Evolutionary conservation across 2,113 vertebrate species (phyloP), one percentile per base, ranked within the genome.

Genomic region (Otus sunia): DNA sequence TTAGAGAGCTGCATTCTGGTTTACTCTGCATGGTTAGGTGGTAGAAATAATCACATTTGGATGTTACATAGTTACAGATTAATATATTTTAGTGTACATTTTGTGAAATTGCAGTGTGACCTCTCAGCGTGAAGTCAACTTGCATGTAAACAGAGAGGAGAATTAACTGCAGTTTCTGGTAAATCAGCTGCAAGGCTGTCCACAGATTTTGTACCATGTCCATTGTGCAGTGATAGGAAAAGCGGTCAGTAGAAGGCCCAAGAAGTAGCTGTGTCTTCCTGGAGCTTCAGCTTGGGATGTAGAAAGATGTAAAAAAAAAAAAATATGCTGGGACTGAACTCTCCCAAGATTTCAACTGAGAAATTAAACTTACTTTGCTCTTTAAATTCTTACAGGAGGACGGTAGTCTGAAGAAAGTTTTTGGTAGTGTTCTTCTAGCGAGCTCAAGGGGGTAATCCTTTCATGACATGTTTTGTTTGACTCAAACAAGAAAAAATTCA

Each of bases 191-290:
- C 8, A n/a, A 3, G 5, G 20, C 30, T 86, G 11, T 68, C 8
- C 15, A 14, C 17, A 47, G 43, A 2, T 71, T 32, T 36, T 1
- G 1, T 82, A 7, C 30, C 3, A 3, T 1, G 0, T 62, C 49
- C 13, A 3, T 34, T 29, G 32, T 29, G 10, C 63, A 27, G 37
- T 15, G 25, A 20, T 11, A 45, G 60, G 74, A 74, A 72, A 34
- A 64, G 23, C 29, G 6, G 6, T 45, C 5, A 3, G 5, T 15
- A 25, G 26, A 71, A 62, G 37, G 30, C 36, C 15, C 17, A 45
- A 25, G 36, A 49, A 76, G 43, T 15, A 47, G 23, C 43, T 64
- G 6, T 50, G 16, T 76, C 26, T 77, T 94, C 12, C 20, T 59
- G 29, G 25, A 41, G 9, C 17, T 79, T 80, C 26, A 59, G 0